phyloP scores from a whole-genome alignment of 2,888 invertebrate genomes.

The Hoplodrina ambigua region DNA sequence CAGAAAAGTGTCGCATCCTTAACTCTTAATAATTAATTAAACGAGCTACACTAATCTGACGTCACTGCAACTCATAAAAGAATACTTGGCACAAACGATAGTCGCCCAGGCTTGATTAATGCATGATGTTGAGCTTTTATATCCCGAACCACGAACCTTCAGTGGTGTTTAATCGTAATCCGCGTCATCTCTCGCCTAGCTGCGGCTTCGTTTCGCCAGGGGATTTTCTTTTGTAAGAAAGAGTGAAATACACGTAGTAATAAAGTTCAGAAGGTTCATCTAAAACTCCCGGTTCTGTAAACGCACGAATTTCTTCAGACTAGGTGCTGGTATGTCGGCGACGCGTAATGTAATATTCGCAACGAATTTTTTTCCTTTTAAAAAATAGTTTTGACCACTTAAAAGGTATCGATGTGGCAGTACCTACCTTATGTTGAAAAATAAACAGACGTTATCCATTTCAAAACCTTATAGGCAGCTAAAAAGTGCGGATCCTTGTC shows the following conservation, averaged over 20 bases:
- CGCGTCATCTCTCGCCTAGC: constrained; percentile 42
- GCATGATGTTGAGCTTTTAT: constrained; percentile 51
- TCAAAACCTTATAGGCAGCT: too few species aligned
- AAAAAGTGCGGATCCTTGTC: too few species aligned
- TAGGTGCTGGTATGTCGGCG: neutral
- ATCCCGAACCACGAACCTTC: constrained; percentile 26
- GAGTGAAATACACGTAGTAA: neutral
- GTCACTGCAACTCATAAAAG: constrained; percentile 55
- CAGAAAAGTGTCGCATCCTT: constrained; percentile 55
- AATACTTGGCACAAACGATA: constrained; percentile 56
- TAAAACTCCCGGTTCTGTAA: neutral
- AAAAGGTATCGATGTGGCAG: too few species aligned
- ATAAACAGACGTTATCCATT: too few species aligned
- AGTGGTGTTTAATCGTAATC: constrained; percentile 46
- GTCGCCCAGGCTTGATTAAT: constrained; percentile 57
- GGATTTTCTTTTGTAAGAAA: constrained; percentile 33
- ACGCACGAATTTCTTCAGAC: neutral
- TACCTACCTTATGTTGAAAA: too few species aligned
- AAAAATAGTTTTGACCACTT: too few species aligned
- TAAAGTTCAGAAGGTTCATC: neutral
- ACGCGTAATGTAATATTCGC: too few species aligned
- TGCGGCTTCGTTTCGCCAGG: constrained; percentile 13
- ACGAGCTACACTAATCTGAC: constrained; percentile 53
- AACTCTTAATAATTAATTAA: constrained; percentile 60
- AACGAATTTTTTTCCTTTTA: too few species aligned